Evolutionary conservation across 2,113 vertebrate genomes (phyloP), one percentile per base, ranked within the genome.

Genomic region (Chrysemys picta): DNA sequence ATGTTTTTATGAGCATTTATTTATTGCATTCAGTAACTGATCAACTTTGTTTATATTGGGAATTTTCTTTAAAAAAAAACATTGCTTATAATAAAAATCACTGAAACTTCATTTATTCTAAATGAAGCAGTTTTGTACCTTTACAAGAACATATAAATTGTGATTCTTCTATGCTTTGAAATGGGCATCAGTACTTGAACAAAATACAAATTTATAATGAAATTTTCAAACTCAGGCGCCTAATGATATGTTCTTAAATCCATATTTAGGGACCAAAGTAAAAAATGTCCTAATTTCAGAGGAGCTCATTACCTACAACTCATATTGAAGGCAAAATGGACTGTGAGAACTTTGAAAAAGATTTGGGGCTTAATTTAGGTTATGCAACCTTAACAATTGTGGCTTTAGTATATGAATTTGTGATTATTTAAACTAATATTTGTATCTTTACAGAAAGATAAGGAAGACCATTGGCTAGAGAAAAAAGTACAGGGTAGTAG

Each of bases 401-500:
- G 7, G 31, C 10, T 35, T 54, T 42, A 56, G 49, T 49, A 10
- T 8, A 80, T 35, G 2, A n/a, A 0, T 0, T 81, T 94, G 21
- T 57, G 8, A 87, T n/a, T 84, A 86, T 81, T 95, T 62, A 91
- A 93, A 94, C 27, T 95, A 87, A 21, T 93, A 11, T 89, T 97
- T 97, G 31, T 49, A 38, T 86, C 50, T 94, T 98, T 95, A 89
- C 94, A 98, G 97, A 99, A 99, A 99, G 99, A 99, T 94, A 99
- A 99, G 93, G 99, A 99, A 98, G 99, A 99, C 22, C 99, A 99
- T 92, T 99, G 99, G 99, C 98, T 99, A 98, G 99, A 99, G 95
- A 99, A 99, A 97, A 99, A 99, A 27, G 99, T 99, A 1, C 99
- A 99, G 1, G 99, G 99, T n/a, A 98, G 98, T 35, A 99, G 98